Evolutionary conservation across 1,140 invertebrate genomes (phyloP).

Genomic region (Nasonia giraulti): DNA sequence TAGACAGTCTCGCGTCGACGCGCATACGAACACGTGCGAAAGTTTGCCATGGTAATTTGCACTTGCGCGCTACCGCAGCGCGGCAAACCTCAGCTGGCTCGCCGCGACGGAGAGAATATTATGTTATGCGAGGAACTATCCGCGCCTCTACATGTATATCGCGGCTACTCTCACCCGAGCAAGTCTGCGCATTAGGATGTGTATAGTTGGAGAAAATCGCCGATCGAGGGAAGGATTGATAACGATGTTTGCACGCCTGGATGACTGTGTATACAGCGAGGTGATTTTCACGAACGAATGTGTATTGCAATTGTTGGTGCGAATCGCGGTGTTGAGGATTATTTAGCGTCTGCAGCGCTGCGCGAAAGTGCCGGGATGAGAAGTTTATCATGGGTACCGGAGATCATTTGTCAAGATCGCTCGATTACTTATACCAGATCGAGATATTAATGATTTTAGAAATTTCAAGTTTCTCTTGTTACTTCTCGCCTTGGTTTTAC

Average conservation of each 20-base stretch:
- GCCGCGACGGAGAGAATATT: not conserved
- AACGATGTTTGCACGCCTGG: not conserved
- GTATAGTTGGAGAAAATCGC: not conserved
- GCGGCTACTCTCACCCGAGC: conserved; percentile 54
- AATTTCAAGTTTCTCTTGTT: not conserved
- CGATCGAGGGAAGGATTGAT: not conserved
- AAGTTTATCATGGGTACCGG: not conserved
- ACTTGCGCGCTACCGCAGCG: conserved; percentile 47
- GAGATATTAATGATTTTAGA: not conserved
- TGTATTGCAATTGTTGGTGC: not conserved
- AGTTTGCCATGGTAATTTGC: conserved; percentile 61
- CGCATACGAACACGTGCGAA: conserved; percentile 54
- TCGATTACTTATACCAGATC: too few relatives aligned
- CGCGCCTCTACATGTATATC: not conserved
- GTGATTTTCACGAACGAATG: not conserved
- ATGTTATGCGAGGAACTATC: conserved; percentile 48
- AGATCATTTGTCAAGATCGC: too few relatives aligned
- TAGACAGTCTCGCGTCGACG: too few relatives aligned
- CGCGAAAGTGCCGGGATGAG: not conserved
- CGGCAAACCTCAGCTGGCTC: too few relatives aligned
- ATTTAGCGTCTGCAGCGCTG: not conserved
- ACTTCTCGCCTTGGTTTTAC: not conserved
- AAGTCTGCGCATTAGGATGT: not conserved
- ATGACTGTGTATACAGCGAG: not conserved
- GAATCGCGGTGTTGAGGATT: not conserved